Percentiles rank a stretch among this genome's conserved stretches.
These are phyloP conservation scores for Drosophila simulans DNA, from an alignment of 1,140 invertebrate species.

Conservation along the genomic window DNA sequence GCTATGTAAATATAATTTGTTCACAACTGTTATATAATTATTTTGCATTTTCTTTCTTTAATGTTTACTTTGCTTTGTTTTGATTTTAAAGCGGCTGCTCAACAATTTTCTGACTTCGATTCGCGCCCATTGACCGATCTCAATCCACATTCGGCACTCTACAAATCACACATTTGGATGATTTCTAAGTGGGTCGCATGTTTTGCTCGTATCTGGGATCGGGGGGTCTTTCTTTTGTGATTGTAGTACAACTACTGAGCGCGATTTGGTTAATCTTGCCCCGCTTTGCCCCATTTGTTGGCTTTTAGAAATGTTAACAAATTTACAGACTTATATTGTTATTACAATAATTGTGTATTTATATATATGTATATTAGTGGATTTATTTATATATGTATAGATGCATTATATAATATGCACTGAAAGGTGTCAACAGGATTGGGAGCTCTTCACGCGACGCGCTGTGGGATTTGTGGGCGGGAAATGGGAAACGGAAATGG, in stretches of 20 bases:
- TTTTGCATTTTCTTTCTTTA: conserved; percentile 39
- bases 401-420: conserved; percentile 42
- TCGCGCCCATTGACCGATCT: conserved; percentile 21
- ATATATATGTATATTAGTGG: conserved; percentile 39
- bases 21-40: conserved; percentile 82
- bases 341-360: conserved; percentile 56
- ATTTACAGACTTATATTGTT: conserved; percentile 74
- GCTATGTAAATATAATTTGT: conserved; percentile 82
- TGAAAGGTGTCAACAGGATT: conserved; percentile 54
- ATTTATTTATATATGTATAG: conserved; percentile 33
- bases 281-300: conserved; percentile 5
- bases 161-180: conserved; percentile 2
- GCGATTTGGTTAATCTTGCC: conserved; percentile 32
- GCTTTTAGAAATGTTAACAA: conserved; percentile 70
- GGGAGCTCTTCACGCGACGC: conserved; percentile 3
- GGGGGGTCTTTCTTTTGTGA: neutral
- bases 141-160: conserved; percentile 40
- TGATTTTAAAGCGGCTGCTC: conserved; percentile 75
- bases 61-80: conserved; percentile 44
- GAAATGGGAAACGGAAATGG: conserved; percentile 1
- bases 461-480: conserved; percentile 1
- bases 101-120: conserved; percentile 62
- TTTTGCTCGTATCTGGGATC: conserved; percentile 17
- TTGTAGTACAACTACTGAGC: conserved; percentile 51
- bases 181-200: neutral